Percentiles rank a stretch among this genome's conserved stretches.
These are phyloP conservation scores for Himalopsyche tibetana DNA, from an alignment of 2,888 invertebrate genomes.

Conservation along the genomic window DNA sequence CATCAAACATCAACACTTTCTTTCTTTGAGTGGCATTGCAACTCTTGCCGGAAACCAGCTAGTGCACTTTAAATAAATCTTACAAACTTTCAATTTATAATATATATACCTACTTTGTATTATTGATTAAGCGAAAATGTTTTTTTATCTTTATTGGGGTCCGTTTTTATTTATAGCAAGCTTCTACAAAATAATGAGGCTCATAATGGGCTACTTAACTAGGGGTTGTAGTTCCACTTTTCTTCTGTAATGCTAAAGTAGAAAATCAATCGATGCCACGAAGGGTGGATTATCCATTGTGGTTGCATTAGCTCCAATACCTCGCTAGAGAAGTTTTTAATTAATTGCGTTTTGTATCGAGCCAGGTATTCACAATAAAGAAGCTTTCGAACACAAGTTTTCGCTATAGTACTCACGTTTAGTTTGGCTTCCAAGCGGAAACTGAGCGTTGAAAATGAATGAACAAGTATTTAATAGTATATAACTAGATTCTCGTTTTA, in stretches of 20 bases:
- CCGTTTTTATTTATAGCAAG: background rate
- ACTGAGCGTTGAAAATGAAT: background rate
- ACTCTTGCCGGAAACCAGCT: too few species aligned
- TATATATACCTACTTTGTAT: too few species aligned
- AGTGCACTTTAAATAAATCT: too few species aligned
- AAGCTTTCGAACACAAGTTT: background rate
- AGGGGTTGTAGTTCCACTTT: background rate
- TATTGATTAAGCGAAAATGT: too few species aligned
- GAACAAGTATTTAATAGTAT: background rate
- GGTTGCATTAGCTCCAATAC: slow-evolving; percentile 33
- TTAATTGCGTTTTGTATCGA: slow-evolving; percentile 37
- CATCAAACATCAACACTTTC: too few species aligned
- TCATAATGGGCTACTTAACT: background rate
- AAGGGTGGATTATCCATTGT: slow-evolving; percentile 24
- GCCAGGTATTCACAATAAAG: background rate
- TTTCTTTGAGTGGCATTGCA: too few species aligned
- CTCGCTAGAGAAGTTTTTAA: slow-evolving; percentile 26
- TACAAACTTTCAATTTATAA: too few species aligned
- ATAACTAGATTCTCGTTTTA: background rate
- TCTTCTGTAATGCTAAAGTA: background rate
- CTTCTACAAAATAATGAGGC: slow-evolving; percentile 13
- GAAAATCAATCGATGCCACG: slow-evolving; percentile 16
- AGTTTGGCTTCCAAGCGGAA: background rate
- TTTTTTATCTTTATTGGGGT: slow-evolving; percentile 71
- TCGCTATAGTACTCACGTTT: background rate